Evolutionary conservation across 2,113 vertebrate genomes (phyloP).

Genomic region (Pelmatolapia mariae): DNA sequence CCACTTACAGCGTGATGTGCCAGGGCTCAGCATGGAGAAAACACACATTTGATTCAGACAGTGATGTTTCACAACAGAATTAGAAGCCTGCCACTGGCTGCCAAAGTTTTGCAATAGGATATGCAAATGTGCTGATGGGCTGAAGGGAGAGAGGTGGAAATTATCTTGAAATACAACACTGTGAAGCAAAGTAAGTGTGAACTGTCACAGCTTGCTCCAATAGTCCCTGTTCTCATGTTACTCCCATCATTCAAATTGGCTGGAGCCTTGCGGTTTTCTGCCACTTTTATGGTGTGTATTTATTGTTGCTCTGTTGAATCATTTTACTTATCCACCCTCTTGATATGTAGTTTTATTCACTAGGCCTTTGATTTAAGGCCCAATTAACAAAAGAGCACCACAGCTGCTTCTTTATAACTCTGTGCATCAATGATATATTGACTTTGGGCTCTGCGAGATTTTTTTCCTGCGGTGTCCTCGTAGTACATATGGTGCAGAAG

Average conservation of each 20-base stretch:
- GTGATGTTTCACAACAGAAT: conserved; percentile 42
- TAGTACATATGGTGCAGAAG: not conserved
- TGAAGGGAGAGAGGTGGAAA: conserved; percentile 9
- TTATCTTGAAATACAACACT: conserved; percentile 32
- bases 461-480: not conserved
- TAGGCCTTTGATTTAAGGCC: conserved; percentile 59
- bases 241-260: conserved; percentile 26
- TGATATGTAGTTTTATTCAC: conserved; percentile 22
- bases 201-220: conserved; percentile 6
- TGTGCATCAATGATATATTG: conserved; percentile 6
- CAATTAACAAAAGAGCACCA: conserved; percentile 62
- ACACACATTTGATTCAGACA: conserved; percentile 22
- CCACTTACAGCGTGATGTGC: conserved; percentile 19
- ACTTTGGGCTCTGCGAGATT: not conserved
- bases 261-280: not conserved
- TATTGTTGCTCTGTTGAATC: conserved; percentile 36
- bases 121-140: conserved; percentile 32
- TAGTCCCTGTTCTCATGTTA: conserved; percentile 10
- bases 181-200: conserved; percentile 33
- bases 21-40: not conserved
- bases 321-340: conserved; percentile 14
- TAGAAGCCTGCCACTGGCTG: conserved; percentile 21
- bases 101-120: conserved; percentile 32
- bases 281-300: conserved; percentile 40
- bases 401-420: conserved; percentile 43